phyloP scores from a whole-genome alignment of 2,113 vertebrate genomes.

The Scomber scombrus region DNA sequence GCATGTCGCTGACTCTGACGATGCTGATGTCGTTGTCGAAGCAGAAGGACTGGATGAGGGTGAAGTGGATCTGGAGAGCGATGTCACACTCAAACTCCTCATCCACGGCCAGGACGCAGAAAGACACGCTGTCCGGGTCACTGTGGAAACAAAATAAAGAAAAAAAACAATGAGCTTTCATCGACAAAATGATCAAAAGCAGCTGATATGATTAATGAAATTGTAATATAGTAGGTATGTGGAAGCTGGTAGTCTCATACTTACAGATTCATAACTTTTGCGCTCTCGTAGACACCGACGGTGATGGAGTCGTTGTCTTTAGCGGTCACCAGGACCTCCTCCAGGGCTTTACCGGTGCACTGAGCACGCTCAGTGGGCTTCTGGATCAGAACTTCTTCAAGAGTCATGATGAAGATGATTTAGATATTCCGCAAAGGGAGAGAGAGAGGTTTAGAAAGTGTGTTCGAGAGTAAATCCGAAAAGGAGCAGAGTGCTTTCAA shows the following conservation, averaged over 20 bases:
- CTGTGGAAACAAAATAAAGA: slow-evolving; percentile 37
- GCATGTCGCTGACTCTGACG: slow-evolving; percentile 83
- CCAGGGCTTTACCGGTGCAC: slow-evolving; percentile 89
- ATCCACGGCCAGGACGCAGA: slow-evolving; percentile 83
- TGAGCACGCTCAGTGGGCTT: slow-evolving; percentile 83
- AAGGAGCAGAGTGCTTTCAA: slow-evolving; percentile 46
- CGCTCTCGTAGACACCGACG: slow-evolving; percentile 95
- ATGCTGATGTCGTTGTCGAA: slow-evolving; percentile 89
- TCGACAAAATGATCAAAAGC: neutral
- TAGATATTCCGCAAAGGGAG: slow-evolving; percentile 59
- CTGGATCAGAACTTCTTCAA: slow-evolving; percentile 79
- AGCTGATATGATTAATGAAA: accelerated
- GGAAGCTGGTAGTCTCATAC: slow-evolving; percentile 71
- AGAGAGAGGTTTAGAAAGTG: slow-evolving; percentile 2
- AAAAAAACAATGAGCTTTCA: slow-evolving; percentile 17
- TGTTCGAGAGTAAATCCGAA: slow-evolving; percentile 41
- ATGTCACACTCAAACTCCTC: slow-evolving; percentile 80
- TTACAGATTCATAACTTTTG: slow-evolving; percentile 98
- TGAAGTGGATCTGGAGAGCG: slow-evolving; percentile 88
- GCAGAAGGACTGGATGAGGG: slow-evolving; percentile 89
- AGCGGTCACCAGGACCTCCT: slow-evolving; percentile 90
- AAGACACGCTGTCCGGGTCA: slow-evolving; percentile 83
- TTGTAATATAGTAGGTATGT: too few relatives aligned
- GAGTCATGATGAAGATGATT: slow-evolving; percentile 81
- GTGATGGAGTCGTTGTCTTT: slow-evolving; percentile 93